A percentile compares a stretch with the other conserved stretches of the same genome.
Conservation (phyloP, 2,797 vertebrate genomes). For the Aplochiton taeniatus region DNA sequence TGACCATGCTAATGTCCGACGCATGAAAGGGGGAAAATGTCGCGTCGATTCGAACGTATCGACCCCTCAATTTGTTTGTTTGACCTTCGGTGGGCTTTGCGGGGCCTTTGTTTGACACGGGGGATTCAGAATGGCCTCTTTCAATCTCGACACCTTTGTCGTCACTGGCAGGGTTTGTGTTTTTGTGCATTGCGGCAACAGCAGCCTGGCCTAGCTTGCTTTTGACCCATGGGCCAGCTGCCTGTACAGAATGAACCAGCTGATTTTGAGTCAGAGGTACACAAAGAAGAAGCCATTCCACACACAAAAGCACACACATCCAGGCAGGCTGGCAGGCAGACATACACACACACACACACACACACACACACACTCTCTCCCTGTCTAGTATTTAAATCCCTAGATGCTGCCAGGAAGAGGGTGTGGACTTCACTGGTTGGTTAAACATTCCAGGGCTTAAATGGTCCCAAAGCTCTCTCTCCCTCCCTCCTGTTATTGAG, state of each 20-base stretch:
- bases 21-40: too few relatives aligned
- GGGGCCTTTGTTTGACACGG: too few relatives aligned
- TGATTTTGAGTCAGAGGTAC: background rate
- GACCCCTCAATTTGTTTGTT: too few relatives aligned
- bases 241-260: background rate
- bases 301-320: background rate
- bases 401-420: conserved; percentile 8
- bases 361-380: background rate
- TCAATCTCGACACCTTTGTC: background rate
- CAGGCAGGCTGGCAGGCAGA: background rate
- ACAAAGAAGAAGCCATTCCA: background rate
- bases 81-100: too few relatives aligned
- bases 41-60: too few relatives aligned
- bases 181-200: background rate
- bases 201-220: background rate
- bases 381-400: background rate
- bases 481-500: background rate
- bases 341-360: conserved; percentile 1
- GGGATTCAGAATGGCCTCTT: too few relatives aligned
- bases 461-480: background rate
- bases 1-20: too few relatives aligned
- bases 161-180: background rate
- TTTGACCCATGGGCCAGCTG: background rate
- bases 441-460: conserved; percentile 22
- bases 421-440: conserved; percentile 19